phyloP scores from a whole-genome alignment of 2,113 vertebrate genomes.

The Dascyllus trimaculatus region DNA sequence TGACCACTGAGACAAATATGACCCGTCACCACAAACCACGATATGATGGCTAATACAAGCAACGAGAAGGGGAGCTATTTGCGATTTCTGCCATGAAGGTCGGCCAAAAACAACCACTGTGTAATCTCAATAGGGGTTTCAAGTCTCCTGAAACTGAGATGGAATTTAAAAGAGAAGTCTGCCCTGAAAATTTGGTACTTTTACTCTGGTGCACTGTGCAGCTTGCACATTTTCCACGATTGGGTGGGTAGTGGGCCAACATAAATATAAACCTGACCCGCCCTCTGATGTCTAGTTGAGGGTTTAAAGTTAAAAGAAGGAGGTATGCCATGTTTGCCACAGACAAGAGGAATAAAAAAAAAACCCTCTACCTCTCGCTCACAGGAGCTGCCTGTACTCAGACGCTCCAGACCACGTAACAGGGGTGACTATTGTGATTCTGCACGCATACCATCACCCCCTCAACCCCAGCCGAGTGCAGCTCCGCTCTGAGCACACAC shows the following conservation, averaged over 20 bases:
- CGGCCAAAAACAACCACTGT: constrained; percentile 48
- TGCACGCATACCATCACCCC: constrained; percentile 75
- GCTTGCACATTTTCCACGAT: constrained; percentile 11
- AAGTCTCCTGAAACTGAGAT: constrained; percentile 11
- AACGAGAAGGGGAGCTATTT: constrained; percentile 42
- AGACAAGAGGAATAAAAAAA: constrained; percentile 23
- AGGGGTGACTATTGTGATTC: constrained; percentile 79
- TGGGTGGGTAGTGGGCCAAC: constrained; percentile 7
- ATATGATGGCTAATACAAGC: constrained; percentile 52
- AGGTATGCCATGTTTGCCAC: constrained; percentile 42
- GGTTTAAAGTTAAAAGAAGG: constrained; percentile 41
- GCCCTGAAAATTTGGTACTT: constrained; percentile 1
- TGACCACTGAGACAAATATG: constrained; percentile 42
- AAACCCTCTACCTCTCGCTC: constrained; percentile 31
- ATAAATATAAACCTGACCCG: constrained; percentile 38
- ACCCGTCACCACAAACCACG: constrained; percentile 56
- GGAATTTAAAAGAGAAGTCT: constrained; percentile 14
- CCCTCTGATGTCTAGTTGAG: constrained; percentile 43
- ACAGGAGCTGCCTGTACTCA: constrained; percentile 50
- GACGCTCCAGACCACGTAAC: constrained; percentile 69
- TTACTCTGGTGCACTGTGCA: neutral
- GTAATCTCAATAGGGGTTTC: constrained; percentile 39
- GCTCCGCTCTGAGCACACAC: constrained; percentile 43
- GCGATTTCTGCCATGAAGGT: constrained; percentile 44
- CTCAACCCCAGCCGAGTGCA: constrained; percentile 53